phyloP scores from a whole-genome alignment of 2,888 invertebrate genomes.

The Acronicta aceris region DNA sequence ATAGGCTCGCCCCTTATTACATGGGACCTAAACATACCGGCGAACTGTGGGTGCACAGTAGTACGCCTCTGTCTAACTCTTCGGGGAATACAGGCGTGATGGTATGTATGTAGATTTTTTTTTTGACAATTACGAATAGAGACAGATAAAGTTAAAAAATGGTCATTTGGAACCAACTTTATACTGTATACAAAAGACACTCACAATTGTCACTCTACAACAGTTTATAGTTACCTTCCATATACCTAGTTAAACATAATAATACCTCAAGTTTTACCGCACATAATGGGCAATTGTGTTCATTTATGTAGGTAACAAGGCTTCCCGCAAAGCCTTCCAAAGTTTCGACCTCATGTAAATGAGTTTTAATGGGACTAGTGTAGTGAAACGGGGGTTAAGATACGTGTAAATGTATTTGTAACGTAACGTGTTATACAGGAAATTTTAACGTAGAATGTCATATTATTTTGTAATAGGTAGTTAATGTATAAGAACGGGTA shows the following conservation, averaged over 20 bases:
- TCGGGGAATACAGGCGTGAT: no score
- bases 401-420: background rate
- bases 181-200: background rate
- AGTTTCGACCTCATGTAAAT: constrained; percentile 41
- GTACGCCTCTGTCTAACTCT: no score
- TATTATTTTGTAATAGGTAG: background rate
- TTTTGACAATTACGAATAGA: no score
- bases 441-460: background rate
- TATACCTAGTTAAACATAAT: constrained; percentile 1
- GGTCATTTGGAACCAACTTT: no score
- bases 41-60: no score
- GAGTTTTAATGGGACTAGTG: constrained; percentile 36
- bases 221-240: background rate
- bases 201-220: background rate
- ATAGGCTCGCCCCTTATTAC: no score
- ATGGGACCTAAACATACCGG: no score
- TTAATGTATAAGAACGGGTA: no score
- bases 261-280: constrained; percentile 30
- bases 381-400: background rate
- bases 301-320: constrained; percentile 33
- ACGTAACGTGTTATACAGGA: background rate
- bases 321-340: constrained; percentile 21
- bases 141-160: no score
- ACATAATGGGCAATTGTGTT: constrained; percentile 40
- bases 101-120: no score